Base-by-base conservation (phyloP, 2,888 invertebrate genomes). In the Gandaritis pyraliata region DNA sequence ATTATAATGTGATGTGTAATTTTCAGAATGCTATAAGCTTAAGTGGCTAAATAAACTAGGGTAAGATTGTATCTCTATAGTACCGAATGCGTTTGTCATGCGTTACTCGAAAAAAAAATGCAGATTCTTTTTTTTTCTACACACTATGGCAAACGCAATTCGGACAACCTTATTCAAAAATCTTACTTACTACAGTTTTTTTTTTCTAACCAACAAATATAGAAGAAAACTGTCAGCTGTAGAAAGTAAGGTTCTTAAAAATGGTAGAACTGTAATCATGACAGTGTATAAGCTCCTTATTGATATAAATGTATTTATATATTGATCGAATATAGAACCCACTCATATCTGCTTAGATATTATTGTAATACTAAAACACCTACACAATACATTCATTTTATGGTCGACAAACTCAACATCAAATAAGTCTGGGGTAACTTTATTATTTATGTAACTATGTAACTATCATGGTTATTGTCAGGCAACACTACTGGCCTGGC, bases 271-370 rank as follows among this genome's bases (percentile, higher is more conserved):
- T 15, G 46, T 76, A 73, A 8, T 86, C 85, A 86, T 86, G 83
- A 88, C 83, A 84, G n/a, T n/a, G n/a, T n/a, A n/a, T n/a, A n/a
- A n/a, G 80, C 78, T 80, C 83, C 76, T 77, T 77, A 79, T 46
- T 50, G 49, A 51, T 77, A 75, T 75, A 74, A 80, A 72, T 82
- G 69, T 76, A 76, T 80, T 73, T 81, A 80, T 75, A 69, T 78
- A 74, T 79, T 76, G 73, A 66, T 79, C 76, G 73, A 81, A 87
- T 87, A 86, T 86, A 82, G 79, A 78, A 73, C 70, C 77, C 81
- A 82, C 85, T 88, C 89, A 89, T 89, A 90, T 89, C 88, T 83
- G 88, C 88, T 89, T 88, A 86, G 85, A 78, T 86, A 82, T 82
- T 83, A 77, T 78, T 72, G 70, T 70, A 64, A 71, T 65, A 69